These are phyloP conservation scores for Epinotia ramella DNA, from an alignment of 2,888 invertebrate genomes.

Conservation along the genomic window DNA sequence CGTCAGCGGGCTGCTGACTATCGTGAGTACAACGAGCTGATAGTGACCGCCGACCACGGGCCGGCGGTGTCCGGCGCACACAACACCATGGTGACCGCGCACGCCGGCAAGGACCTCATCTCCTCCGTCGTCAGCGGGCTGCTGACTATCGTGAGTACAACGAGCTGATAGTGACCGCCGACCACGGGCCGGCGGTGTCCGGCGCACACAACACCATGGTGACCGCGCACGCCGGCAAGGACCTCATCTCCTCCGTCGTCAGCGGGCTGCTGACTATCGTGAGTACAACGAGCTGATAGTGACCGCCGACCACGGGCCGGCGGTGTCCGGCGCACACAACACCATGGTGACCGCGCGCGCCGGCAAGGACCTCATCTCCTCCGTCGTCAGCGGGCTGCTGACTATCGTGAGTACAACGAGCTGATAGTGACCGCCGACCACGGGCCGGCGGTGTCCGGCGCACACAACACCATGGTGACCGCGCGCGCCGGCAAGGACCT, in stretches of 20 bases:
- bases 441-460: slow-evolving; percentile 99
- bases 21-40: slow-evolving; percentile 90
- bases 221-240: slow-evolving; percentile 98
- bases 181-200: slow-evolving; percentile 99
- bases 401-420: slow-evolving; percentile 99
- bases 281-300: slow-evolving; percentile 91
- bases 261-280: slow-evolving; percentile 98
- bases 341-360: slow-evolving; percentile 99
- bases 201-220: slow-evolving; percentile 99
- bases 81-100: slow-evolving; percentile 98
- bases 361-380: slow-evolving; percentile 98
- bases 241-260: slow-evolving; percentile 97
- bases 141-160: slow-evolving; percentile 94
- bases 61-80: slow-evolving; percentile 99
- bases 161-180: slow-evolving; percentile 96
- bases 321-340: slow-evolving; percentile 99
- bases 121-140: slow-evolving; percentile 98
- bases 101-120: slow-evolving; percentile 98
- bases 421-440: too few relatives aligned
- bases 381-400: slow-evolving; percentile 97
- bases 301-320: slow-evolving; percentile 99
- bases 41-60: slow-evolving; percentile 99
- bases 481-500: slow-evolving; percentile 99
- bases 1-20: slow-evolving; percentile 98
- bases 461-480: slow-evolving; percentile 99